Evolutionary conservation across 2,797 vertebrate genomes (phyloP).

Genomic region (Heterohyrax brucei): DNA sequence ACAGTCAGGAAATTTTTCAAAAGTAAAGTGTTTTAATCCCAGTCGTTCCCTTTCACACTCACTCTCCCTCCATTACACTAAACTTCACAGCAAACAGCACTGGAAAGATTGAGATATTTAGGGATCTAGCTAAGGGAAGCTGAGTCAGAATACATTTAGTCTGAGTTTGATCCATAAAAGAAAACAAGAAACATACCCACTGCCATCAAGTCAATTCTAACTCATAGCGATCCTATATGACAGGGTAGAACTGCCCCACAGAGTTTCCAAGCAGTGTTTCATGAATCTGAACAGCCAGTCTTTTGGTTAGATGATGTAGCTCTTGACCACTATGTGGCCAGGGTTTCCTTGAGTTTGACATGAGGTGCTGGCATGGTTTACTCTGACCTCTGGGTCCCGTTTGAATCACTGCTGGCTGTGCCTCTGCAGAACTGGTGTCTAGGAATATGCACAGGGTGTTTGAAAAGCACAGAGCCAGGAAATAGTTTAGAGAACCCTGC

Average conservation of each 20-base stretch:
- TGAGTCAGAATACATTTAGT: neutral
- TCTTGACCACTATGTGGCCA: too few species aligned
- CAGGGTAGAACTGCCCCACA: too few species aligned
- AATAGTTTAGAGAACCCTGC: neutral
- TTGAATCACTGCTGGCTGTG: neutral
- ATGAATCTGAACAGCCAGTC: too few species aligned
- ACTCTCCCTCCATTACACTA: neutral
- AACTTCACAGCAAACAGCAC: neutral
- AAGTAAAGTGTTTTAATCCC: neutral
- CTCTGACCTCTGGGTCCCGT: neutral
- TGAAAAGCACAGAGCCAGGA: conserved; percentile 5
- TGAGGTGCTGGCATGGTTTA: neutral
- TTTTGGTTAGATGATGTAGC: too few species aligned
- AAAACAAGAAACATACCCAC: too few species aligned
- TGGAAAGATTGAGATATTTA: neutral
- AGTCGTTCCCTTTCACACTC: neutral
- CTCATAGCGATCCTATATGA: too few species aligned
- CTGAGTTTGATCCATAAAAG: neutral
- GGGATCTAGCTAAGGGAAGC: neutral
- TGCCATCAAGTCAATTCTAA: too few species aligned
- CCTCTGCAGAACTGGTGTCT: neutral
- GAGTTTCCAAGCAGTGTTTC: too few species aligned
- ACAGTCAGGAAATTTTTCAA: neutral
- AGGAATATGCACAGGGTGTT: conserved; percentile 5
- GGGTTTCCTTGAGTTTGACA: neutral